Percentiles rank a stretch among this genome's conserved stretches.
Evolutionary conservation across 2,888 invertebrate genomes (phyloP).

Genomic region (Cheilosia vulpina): DNA sequence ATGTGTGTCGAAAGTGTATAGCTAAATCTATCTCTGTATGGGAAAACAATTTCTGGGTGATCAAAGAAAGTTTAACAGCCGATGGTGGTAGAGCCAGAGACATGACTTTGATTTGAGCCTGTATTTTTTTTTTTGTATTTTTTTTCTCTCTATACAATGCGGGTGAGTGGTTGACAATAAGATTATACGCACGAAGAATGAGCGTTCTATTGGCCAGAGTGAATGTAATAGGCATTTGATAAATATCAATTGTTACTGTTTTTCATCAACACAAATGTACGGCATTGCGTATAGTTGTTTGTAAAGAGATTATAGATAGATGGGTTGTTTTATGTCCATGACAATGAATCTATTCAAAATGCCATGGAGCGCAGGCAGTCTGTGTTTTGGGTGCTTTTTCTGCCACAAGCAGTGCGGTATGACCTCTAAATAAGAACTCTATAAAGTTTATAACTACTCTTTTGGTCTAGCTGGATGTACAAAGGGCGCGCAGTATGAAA

Average conservation of each 20-base stretch:
- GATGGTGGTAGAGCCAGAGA: slow-evolving; percentile 53
- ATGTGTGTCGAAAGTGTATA: slow-evolving; percentile 33
- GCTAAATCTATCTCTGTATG: slow-evolving; percentile 53
- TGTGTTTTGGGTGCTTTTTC: too few relatives aligned
- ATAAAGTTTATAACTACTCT: too few relatives aligned
- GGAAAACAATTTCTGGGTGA: slow-evolving; percentile 61
- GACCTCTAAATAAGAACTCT: too few relatives aligned
- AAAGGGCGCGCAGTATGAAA: too few relatives aligned
- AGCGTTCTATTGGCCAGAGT: neutral
- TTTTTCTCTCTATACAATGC: slow-evolving; percentile 37
- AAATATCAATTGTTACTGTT: slow-evolving; percentile 40
- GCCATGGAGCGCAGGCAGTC: too few relatives aligned
- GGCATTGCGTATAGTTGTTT: neutral
- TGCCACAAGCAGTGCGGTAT: too few relatives aligned
- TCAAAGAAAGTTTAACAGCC: slow-evolving; percentile 70
- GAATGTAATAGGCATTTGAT: slow-evolving; percentile 46
- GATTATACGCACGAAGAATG: slow-evolving; percentile 17
- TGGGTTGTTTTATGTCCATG: too few relatives aligned
- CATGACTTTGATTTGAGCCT: slow-evolving; percentile 63
- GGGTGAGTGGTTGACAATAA: slow-evolving; percentile 47
- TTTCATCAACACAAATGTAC: neutral
- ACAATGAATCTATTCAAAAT: too few relatives aligned
- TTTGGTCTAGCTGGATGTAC: too few relatives aligned
- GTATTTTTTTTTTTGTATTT: neutral
- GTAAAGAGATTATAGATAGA: too few relatives aligned